phyloP scores from a whole-genome alignment of 2,888 invertebrate species.

The Augiades crinisus region DNA sequence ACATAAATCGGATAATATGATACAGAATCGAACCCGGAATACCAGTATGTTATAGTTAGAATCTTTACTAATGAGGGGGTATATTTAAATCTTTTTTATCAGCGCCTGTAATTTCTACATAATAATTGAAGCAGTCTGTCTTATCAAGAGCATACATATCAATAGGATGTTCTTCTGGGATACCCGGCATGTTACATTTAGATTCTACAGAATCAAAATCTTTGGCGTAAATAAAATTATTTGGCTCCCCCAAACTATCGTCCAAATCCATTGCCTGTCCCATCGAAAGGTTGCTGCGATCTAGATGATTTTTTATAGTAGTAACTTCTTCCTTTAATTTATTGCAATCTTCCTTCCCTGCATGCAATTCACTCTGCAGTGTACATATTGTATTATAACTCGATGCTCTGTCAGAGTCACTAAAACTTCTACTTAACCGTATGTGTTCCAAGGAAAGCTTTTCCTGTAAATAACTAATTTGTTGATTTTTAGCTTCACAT shows the following conservation, averaged over 20 bases:
- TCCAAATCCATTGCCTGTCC: conserved; percentile 56
- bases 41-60: too few species aligned
- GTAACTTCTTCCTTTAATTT: conserved; percentile 66
- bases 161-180: conserved; percentile 44
- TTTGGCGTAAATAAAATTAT: conserved; percentile 42
- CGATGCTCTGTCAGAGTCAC: conserved; percentile 62
- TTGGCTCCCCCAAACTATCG: conserved; percentile 53
- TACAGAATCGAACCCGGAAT: too few species aligned
- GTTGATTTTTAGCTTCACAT: conserved; percentile 46
- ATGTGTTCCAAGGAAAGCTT: conserved; percentile 38
- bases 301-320: conserved; percentile 68
- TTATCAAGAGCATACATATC: conserved; percentile 57
- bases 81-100: conserved; percentile 46
- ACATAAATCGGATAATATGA: too few species aligned
- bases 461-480: conserved; percentile 39
- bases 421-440: conserved; percentile 60
- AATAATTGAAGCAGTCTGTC: conserved; percentile 59
- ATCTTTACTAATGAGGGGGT: too few species aligned
- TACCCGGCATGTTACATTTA: conserved; percentile 44
- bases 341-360: conserved; percentile 66
- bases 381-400: conserved; percentile 66
- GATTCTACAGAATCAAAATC: conserved; percentile 38
- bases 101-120: conserved; percentile 50
- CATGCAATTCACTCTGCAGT: conserved; percentile 63
- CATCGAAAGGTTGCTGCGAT: conserved; percentile 55